Evolutionary conservation across 1,140 invertebrate genomes (phyloP), one percentile per base, ranked within the genome.

Genomic region (Bombus impatiens): DNA sequence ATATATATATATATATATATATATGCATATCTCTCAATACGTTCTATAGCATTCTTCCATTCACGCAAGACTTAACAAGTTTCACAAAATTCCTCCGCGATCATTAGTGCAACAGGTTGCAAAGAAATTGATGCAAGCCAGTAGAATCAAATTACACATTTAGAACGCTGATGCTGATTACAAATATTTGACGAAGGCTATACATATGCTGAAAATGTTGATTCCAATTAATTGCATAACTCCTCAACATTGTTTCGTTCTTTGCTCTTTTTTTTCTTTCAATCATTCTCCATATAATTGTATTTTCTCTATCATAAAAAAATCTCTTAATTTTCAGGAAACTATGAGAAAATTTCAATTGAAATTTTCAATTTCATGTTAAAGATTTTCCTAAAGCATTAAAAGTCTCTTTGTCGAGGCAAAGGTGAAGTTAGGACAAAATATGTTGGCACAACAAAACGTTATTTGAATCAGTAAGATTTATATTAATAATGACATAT

Each of bases 21-120:
- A 28, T n/a, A 28, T 62, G 28, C 10, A 25, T 40, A 18, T 77
- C 32, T 59, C 15, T 77, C 8, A n/a, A 59, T 59, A 67, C 37
- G 25, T 62, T 44, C 57, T 25, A 44, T 42, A 0, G 13, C 13
- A 15, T 68, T 22, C 37, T 65, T 35, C 57, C 28, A 25, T 78
- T 79, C 32, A 32, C 13, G 5, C n/a, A n/a, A 53, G 40, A n/a
- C 15, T 67, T 83, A 68, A 59, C 35, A 65, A 25, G 53, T 87
- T 86, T 86, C 62, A 59, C 71, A 42, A 87, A 86, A 86, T 76
- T 70, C 70, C 74, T 32, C 32, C 18, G n/a, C 78, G 22, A 67
- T 25, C 22, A 44, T 62, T 28, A 28, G 4, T 22, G 35, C 70
- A 68, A 86, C 37, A 32, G 1, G 6, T 57, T 44, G n/a, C 25